Conservation (phyloP, 1,140 invertebrate species). For the Anastrepha ludens region DNA sequence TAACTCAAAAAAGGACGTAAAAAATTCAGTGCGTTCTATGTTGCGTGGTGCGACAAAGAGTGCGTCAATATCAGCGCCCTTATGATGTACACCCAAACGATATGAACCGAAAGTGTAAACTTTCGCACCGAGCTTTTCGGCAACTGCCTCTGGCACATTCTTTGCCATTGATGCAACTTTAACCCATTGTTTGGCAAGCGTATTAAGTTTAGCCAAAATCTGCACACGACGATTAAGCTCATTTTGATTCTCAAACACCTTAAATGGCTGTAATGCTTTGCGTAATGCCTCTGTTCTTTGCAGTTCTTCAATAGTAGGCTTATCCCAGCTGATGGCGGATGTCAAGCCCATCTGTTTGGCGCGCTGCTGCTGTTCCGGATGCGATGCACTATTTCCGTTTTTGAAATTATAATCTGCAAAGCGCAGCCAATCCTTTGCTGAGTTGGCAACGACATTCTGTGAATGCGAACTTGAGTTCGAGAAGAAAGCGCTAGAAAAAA, state of each 20-base stretch:
- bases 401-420: constrained; percentile 19
- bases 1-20: constrained; percentile 93
- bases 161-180: constrained; percentile 89
- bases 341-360: constrained; percentile 88
- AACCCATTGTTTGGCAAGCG: constrained; percentile 94
- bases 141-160: constrained; percentile 90
- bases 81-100: constrained; percentile 92
- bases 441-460: constrained; percentile 56
- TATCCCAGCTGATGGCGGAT: constrained; percentile 92
- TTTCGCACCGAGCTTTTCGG: constrained; percentile 94
- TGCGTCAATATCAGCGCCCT: constrained; percentile 99
- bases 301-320: constrained; percentile 89
- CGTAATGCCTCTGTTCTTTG: constrained; percentile 89
- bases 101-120: constrained; percentile 99
- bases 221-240: constrained; percentile 93
- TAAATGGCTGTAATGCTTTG: constrained; percentile 88
- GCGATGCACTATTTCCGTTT: constrained; percentile 34
- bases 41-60: constrained; percentile 97
- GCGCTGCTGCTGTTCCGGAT: constrained; percentile 57
- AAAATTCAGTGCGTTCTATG: constrained; percentile 95
- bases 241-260: constrained; percentile 92
- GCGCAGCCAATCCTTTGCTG: background rate
- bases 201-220: constrained; percentile 89
- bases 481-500: background rate
- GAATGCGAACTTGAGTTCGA: constrained; percentile 69